These are phyloP conservation scores for Copidosoma aretas DNA, from an alignment of 2,888 invertebrate species.

Conservation along the genomic window DNA sequence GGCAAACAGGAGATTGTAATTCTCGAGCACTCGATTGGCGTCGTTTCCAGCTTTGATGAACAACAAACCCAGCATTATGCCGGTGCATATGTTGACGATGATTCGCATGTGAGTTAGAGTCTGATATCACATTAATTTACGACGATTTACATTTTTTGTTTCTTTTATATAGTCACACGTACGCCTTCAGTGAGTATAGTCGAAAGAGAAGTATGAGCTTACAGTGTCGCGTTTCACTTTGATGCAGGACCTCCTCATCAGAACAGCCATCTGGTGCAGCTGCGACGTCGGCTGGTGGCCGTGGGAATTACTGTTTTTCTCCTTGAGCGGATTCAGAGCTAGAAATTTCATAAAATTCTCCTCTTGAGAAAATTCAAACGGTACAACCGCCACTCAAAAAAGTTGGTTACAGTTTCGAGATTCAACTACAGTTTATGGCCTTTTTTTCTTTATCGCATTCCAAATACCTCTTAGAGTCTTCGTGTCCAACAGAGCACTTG, in stretches of 20 bases:
- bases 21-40: slow-evolving; percentile 79
- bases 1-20: slow-evolving; percentile 88
- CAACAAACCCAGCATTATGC: slow-evolving; percentile 78
- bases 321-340: slow-evolving; percentile 47
- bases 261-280: slow-evolving; percentile 74
- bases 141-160: neutral
- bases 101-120: slow-evolving; percentile 81
- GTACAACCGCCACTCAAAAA: neutral
- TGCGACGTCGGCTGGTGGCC: slow-evolving; percentile 74
- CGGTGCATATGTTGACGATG: slow-evolving; percentile 76
- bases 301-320: slow-evolving; percentile 33
- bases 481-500: slow-evolving; percentile 66
- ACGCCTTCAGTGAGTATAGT: neutral
- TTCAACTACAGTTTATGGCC: neutral
- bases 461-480: slow-evolving; percentile 65
- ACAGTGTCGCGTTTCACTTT: slow-evolving; percentile 78
- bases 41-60: slow-evolving; percentile 79
- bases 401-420: neutral
- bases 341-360: slow-evolving; percentile 26
- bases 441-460: no score
- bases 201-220: slow-evolving; percentile 47
- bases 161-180: no score
- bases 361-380: slow-evolving; percentile 1
- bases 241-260: slow-evolving; percentile 75
- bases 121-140: slow-evolving; percentile 60